Evolutionary conservation across 35 echinoderm and acorn worm genomes (phyloP).

Genomic region (Chiridota heheva): DNA sequence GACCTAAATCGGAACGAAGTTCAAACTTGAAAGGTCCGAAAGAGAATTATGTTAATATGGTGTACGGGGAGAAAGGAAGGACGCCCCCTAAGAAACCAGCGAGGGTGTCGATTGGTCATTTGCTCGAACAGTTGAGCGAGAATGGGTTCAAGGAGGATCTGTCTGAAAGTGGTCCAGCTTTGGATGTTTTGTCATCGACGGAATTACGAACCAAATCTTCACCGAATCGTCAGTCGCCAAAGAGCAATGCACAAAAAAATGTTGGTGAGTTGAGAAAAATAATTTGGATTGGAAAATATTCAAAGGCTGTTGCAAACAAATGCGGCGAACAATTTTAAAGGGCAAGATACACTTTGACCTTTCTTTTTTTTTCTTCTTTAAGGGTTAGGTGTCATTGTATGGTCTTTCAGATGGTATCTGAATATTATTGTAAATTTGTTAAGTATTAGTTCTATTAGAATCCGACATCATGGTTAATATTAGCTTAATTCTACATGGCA

Average conservation of each 20-base stretch:
- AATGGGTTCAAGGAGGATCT: slow-evolving; percentile 30
- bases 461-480: too few relatives aligned
- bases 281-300: neutral
- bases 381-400: too few relatives aligned
- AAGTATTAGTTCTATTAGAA: too few relatives aligned
- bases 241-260: neutral
- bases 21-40: neutral
- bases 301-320: too few relatives aligned
- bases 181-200: too few relatives aligned
- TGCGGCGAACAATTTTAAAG: too few relatives aligned
- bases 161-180: too few relatives aligned
- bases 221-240: slow-evolving; percentile 8
- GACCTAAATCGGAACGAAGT: neutral
- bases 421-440: too few relatives aligned
- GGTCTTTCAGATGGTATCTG: too few relatives aligned
- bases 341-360: too few relatives aligned
- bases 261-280: slow-evolving; percentile 21
- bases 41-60: slow-evolving; percentile 58
- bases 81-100: slow-evolving; percentile 76
- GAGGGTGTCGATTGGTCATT: slow-evolving; percentile 66
- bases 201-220: neutral
- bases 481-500: too few relatives aligned
- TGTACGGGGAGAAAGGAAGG: slow-evolving; percentile 11
- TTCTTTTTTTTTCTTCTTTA: too few relatives aligned
- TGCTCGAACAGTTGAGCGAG: slow-evolving; percentile 58